Evolutionary conservation across 2,797 vertebrate species (phyloP).

Genomic region (Tokudaia tokunoshimensis): DNA sequence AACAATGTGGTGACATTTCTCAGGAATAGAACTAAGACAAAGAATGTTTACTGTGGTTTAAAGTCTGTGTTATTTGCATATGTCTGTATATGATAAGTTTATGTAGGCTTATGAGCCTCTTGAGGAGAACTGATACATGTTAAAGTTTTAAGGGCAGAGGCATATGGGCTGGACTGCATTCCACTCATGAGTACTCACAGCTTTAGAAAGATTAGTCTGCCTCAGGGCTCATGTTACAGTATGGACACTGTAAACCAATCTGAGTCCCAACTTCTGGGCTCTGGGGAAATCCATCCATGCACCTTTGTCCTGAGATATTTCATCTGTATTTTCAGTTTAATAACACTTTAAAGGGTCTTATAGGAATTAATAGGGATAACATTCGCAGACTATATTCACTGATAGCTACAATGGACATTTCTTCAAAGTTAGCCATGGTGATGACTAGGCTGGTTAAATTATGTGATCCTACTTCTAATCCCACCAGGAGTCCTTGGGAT

Average conservation of each 20-base stretch:
- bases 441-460: not conserved
- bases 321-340: conserved; percentile 7
- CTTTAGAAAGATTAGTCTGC: not conserved
- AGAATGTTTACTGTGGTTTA: not conserved
- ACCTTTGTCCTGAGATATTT: not conserved
- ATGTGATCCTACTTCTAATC: not conserved
- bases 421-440: not conserved
- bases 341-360: not conserved
- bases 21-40: not conserved
- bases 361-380: not conserved
- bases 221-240: not conserved
- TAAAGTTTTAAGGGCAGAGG: not conserved
- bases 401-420: not conserved
- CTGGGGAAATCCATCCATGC: not conserved
- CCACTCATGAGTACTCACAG: not conserved
- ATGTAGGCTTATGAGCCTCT: not conserved
- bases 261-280: not conserved
- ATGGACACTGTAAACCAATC: not conserved
- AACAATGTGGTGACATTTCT: not conserved
- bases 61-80: not conserved
- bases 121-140: not conserved
- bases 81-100: not conserved
- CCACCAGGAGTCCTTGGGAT: not conserved
- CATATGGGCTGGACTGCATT: not conserved
- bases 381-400: not conserved